Conservation (phyloP, 2,888 invertebrate species). For the Tachina grossa region DNA sequence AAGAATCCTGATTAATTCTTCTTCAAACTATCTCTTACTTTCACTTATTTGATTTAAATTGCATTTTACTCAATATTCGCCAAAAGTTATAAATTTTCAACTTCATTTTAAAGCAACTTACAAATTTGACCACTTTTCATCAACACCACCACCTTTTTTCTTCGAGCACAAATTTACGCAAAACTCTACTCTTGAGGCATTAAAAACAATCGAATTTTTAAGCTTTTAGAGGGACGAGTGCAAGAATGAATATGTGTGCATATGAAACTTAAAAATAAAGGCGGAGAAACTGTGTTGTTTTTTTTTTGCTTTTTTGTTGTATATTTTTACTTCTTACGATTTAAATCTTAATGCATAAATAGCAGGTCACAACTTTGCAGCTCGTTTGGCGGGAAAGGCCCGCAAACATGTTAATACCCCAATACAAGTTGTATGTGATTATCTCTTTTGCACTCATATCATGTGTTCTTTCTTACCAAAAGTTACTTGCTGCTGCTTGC, state of each 20-base stretch:
- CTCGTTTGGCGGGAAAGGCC: constrained; percentile 73
- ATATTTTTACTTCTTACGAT: constrained; percentile 59
- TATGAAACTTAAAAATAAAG: constrained; percentile 58
- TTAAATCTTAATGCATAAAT: constrained; percentile 73
- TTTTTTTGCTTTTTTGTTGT: background rate
- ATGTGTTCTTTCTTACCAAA: background rate
- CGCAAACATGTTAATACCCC: constrained; percentile 68
- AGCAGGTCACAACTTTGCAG: constrained; percentile 75
- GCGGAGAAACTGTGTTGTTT: constrained; percentile 65
- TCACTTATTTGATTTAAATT: too few relatives aligned
- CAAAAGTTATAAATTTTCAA: background rate
- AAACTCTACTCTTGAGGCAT: constrained; percentile 45
- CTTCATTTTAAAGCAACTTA: background rate
- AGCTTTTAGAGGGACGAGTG: constrained; percentile 42
- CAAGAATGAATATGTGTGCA: constrained; percentile 8
- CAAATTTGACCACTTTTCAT: constrained; percentile 27
- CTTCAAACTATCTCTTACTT: too few relatives aligned
- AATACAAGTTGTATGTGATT: constrained; percentile 58
- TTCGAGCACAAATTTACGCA: constrained; percentile 53
- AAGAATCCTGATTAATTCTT: too few relatives aligned
- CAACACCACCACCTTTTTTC: constrained; percentile 40
- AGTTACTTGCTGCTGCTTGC: background rate
- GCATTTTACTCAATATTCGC: too few relatives aligned
- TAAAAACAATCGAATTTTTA: constrained; percentile 65
- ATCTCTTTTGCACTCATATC: constrained; percentile 69